Conservation (phyloP, 1,140 invertebrate species). For the Andrena cerasifolii region DNA sequence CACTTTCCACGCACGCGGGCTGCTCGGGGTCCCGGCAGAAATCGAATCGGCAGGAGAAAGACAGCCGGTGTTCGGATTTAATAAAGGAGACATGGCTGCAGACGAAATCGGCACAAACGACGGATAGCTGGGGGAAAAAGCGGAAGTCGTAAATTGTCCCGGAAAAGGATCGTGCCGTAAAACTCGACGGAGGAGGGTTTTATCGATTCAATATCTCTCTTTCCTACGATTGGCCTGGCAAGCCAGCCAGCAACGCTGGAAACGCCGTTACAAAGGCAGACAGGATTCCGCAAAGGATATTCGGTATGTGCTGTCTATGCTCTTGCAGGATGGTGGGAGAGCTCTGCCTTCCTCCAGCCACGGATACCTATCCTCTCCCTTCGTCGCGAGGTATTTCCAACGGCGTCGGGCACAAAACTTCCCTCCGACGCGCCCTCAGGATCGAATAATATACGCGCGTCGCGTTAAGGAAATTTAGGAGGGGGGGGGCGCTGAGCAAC, state of each 20-base stretch:
- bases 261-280: constrained; percentile 56
- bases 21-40: not conserved
- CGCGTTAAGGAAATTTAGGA: constrained; percentile 76
- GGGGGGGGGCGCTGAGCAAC: constrained; percentile 29
- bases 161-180: constrained; percentile 62
- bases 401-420: constrained; percentile 53
- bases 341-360: not conserved
- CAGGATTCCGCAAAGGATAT: constrained; percentile 51
- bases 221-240: constrained; percentile 46
- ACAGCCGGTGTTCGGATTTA: constrained; percentile 40
- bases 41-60: constrained; percentile 26
- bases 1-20: too few relatives aligned
- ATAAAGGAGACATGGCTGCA: constrained; percentile 52
- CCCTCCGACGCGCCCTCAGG: constrained; percentile 22
- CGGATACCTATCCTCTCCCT: not conserved
- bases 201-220: constrained; percentile 68
- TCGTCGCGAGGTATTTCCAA: constrained; percentile 12
- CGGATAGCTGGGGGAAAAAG: constrained; percentile 42
- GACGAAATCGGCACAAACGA: constrained; percentile 50
- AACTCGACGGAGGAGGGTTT: constrained; percentile 61
- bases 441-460: constrained; percentile 69
- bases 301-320: constrained; percentile 33
- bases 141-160: constrained; percentile 60
- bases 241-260: constrained; percentile 25
- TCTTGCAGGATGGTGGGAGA: not conserved